Evolutionary conservation across 2,888 invertebrate genomes (phyloP).

Genomic region (Zelleria hepariella): DNA sequence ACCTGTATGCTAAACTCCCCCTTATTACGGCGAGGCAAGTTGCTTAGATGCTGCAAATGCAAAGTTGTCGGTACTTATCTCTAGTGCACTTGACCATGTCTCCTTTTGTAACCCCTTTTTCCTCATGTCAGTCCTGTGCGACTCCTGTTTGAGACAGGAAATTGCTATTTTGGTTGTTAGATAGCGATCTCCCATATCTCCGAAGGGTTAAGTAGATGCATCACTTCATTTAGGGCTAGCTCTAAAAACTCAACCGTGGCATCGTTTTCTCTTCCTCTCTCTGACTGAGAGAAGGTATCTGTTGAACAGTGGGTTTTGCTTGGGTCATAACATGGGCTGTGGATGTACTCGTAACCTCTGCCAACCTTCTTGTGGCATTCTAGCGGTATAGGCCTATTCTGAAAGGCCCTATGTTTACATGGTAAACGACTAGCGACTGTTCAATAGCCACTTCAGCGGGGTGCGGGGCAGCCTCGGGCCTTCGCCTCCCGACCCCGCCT

Average conservation of each 20-base stretch:
- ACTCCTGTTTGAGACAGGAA: neutral
- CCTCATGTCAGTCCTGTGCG: neutral
- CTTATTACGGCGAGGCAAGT: neutral
- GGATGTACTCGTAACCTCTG: too few relatives aligned
- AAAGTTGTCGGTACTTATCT: slow-evolving; percentile 11
- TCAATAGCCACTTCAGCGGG: slow-evolving; percentile 3
- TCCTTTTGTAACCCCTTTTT: neutral
- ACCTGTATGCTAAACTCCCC: neutral
- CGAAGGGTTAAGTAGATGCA: too few relatives aligned
- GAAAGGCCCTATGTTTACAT: neutral
- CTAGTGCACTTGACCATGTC: slow-evolving; percentile 13
- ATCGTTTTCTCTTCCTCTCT: too few relatives aligned
- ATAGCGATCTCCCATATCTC: too few relatives aligned
- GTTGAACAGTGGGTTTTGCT: too few relatives aligned
- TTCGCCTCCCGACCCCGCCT: slow-evolving; percentile 13
- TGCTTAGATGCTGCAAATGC: too few relatives aligned
- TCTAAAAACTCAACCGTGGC: too few relatives aligned
- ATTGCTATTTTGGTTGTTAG: neutral
- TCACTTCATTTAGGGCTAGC: too few relatives aligned
- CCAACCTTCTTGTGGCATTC: too few relatives aligned
- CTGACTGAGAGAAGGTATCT: too few relatives aligned
- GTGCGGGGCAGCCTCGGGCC: slow-evolving; percentile 38
- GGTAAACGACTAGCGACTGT: slow-evolving; percentile 1
- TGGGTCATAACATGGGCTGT: too few relatives aligned
- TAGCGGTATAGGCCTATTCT: neutral